Percentiles rank a stretch among this genome's conserved stretches.
phyloP scores from a whole-genome alignment of 2,113 vertebrate genomes.

The Chaenogobius annularis region DNA sequence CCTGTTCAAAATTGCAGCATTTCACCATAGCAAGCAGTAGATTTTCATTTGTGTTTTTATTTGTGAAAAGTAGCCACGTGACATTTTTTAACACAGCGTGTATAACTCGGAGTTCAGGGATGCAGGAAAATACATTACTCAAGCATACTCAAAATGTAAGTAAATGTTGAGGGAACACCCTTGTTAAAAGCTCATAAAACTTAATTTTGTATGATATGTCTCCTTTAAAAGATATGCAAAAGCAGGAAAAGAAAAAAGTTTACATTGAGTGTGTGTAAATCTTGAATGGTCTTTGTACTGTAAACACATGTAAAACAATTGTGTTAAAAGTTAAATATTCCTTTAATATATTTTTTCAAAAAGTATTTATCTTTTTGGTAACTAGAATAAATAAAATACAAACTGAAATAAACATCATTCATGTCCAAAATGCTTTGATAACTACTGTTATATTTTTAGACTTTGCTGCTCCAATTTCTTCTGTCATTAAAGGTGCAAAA shows the following conservation, averaged over 20 bases:
- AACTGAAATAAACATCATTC: neutral
- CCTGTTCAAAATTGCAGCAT: too few species aligned
- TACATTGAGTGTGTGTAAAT: neutral
- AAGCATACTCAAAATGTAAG: too few species aligned
- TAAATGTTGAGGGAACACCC: too few species aligned
- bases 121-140: too few species aligned
- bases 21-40: too few species aligned
- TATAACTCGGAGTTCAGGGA: too few species aligned
- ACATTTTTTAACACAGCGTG: too few species aligned
- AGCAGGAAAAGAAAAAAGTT: neutral
- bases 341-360: neutral
- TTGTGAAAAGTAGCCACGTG: too few species aligned
- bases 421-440: neutral
- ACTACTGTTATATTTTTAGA: slow-evolving; percentile 30
- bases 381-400: neutral
- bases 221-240: too few species aligned
- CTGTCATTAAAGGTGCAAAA: slow-evolving; percentile 27
- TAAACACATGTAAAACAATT: neutral
- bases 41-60: too few species aligned
- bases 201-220: too few species aligned
- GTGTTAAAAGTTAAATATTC: neutral
- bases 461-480: slow-evolving; percentile 50
- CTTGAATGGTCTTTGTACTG: neutral
- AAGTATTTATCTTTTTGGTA: slow-evolving; percentile 4
- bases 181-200: too few species aligned